phyloP scores from a whole-genome alignment of 2,888 invertebrate genomes.

The Tinea trinotella region DNA sequence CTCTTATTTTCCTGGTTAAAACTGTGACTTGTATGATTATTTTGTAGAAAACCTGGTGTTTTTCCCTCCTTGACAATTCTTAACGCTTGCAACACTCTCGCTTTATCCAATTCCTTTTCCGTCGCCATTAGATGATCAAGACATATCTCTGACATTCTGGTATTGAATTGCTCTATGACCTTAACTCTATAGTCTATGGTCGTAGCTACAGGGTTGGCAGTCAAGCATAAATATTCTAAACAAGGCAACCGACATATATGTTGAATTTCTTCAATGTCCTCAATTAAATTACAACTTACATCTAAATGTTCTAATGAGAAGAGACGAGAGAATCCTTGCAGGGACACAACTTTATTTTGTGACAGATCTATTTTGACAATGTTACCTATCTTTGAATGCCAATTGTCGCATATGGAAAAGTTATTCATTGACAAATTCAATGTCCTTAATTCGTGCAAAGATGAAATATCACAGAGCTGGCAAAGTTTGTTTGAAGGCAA shows the following conservation, averaged over 20 bases:
- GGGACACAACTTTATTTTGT: constrained; percentile 83
- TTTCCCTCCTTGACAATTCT: constrained; percentile 82
- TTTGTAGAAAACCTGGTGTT: constrained; percentile 69
- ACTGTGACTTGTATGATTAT: constrained; percentile 60
- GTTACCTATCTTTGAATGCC: constrained; percentile 91
- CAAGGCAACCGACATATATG: constrained; percentile 87
- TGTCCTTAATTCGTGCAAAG: constrained; percentile 81
- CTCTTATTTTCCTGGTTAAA: constrained; percentile 43
- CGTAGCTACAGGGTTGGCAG: constrained; percentile 90
- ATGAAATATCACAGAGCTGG: constrained; percentile 82
- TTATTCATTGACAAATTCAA: constrained; percentile 87
- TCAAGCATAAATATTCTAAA: constrained; percentile 87
- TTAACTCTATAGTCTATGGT: constrained; percentile 92
- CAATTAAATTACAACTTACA: constrained; percentile 88
- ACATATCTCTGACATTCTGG: constrained; percentile 85
- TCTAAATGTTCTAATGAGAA: constrained; percentile 90
- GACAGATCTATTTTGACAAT: constrained; percentile 88
- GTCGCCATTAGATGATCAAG: constrained; percentile 91
- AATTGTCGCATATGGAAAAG: constrained; percentile 78
- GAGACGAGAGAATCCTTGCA: constrained; percentile 83
- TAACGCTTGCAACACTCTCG: constrained; percentile 90
- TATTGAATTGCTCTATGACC: constrained; percentile 89
- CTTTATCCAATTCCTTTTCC: constrained; percentile 92
- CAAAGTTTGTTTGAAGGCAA: constrained; percentile 85
- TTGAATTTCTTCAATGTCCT: constrained; percentile 84